A percentile compares a stretch with the other conserved stretches of the same genome.
These are phyloP conservation scores for Drosophila paulistorum DNA, from an alignment of 1,140 invertebrate genomes.

Conservation along the genomic window DNA sequence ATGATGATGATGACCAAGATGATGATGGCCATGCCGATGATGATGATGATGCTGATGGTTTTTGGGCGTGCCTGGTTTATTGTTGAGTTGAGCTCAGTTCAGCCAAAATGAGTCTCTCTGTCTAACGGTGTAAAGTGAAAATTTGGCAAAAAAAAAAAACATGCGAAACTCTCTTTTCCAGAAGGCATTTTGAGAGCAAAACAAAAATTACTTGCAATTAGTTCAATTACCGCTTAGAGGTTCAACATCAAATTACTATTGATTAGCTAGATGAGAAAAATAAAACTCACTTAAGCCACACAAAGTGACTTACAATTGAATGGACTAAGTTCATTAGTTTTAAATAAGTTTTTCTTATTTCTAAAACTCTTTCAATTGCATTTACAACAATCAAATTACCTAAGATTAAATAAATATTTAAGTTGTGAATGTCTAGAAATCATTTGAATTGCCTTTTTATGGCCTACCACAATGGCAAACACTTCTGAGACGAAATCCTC, in stretches of 20 bases:
- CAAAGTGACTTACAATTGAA: no score
- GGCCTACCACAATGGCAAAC: no score
- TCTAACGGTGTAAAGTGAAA: slow-evolving; percentile 19
- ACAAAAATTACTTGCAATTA: background rate
- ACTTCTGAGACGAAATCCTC: no score
- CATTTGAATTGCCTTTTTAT: no score
- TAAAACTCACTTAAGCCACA: no score
- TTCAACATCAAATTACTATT: background rate
- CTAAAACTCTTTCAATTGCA: no score
- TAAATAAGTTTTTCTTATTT: no score
- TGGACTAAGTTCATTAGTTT: no score
- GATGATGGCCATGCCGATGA: slow-evolving; percentile 20
- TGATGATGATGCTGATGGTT: slow-evolving; percentile 43
- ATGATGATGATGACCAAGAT: slow-evolving; percentile 31
- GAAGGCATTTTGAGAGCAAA: background rate
- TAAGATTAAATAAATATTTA: no score
- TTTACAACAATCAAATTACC: no score
- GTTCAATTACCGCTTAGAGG: background rate
- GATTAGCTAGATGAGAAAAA: background rate
- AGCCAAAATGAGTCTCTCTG: background rate
- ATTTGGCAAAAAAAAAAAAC: slow-evolving; percentile 12
- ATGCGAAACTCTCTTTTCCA: background rate
- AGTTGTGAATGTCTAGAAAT: no score
- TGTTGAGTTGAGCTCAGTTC: background rate
- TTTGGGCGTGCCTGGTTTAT: slow-evolving; percentile 13